These are phyloP conservation scores for Paramisgurnus dabryanus DNA, from an alignment of 2,113 vertebrate genomes.

Conservation along the genomic window DNA sequence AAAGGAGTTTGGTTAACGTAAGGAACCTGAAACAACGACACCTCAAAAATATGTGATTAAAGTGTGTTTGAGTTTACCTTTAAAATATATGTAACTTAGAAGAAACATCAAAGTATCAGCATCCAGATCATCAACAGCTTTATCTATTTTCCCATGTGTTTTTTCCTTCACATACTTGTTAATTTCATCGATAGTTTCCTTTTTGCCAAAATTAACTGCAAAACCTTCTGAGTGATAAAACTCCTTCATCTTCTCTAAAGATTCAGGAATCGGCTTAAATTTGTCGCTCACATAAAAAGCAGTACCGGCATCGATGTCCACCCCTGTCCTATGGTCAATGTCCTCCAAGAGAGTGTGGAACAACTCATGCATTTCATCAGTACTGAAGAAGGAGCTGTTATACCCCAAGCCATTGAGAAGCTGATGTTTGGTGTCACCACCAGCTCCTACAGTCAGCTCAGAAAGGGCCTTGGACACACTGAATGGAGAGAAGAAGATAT, in stretches of 20 bases:
- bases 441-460: constrained; percentile 68
- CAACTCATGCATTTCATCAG: background rate
- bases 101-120: constrained; percentile 68
- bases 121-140: constrained; percentile 62
- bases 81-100: constrained; percentile 74
- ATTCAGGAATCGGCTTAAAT: constrained; percentile 52
- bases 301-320: constrained; percentile 40
- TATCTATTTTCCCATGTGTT: constrained; percentile 22
- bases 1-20: background rate
- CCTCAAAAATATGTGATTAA: background rate
- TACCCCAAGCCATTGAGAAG: no score
- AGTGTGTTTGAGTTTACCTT: constrained; percentile 62
- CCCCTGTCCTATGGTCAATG: background rate
- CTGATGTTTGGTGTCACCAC: no score
- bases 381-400: no score
- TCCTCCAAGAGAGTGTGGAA: constrained; percentile 54
- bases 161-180: constrained; percentile 62
- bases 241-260: constrained; percentile 62
- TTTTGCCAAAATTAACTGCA: constrained; percentile 58
- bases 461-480: constrained; percentile 75
- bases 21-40: background rate
- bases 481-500: constrained; percentile 81
- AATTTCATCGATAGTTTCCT: constrained; percentile 58
- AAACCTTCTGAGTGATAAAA: constrained; percentile 65
- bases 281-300: constrained; percentile 63